phyloP scores from a whole-genome alignment of 1,140 invertebrate species.

The Pseudomyrmex concolor region DNA sequence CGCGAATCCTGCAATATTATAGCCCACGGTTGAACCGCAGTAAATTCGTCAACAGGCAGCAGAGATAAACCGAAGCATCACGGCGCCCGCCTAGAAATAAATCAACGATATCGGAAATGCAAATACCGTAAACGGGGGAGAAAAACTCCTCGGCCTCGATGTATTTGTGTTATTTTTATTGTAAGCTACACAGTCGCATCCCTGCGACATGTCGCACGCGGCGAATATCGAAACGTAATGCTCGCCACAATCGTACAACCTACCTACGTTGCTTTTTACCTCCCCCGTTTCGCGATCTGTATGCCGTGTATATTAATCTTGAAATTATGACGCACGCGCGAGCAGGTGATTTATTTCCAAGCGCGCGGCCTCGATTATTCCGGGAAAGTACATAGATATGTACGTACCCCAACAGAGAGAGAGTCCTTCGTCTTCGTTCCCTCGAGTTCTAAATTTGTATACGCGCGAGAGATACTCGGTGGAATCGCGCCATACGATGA shows the following conservation, averaged over 20 bases:
- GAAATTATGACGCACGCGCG: constrained; percentile 27
- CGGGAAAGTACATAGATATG: constrained; percentile 10
- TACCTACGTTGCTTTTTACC: not conserved
- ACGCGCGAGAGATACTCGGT: no score
- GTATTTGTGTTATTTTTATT: constrained; percentile 10
- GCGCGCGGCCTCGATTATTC: constrained; percentile 46
- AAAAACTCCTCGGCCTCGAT: not conserved
- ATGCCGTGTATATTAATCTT: constrained; percentile 19
- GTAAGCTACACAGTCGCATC: not conserved
- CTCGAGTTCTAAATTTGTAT: constrained; percentile 54
- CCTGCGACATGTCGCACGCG: constrained; percentile 23
- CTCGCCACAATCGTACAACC: not conserved
- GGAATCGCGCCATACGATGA: no score
- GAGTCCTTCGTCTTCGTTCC: constrained; percentile 11
- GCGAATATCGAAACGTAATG: not conserved
- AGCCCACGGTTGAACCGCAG: constrained; percentile 19
- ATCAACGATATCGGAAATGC: constrained; percentile 43
- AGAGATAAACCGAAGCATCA: constrained; percentile 10
- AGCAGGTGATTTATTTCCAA: constrained; percentile 46
- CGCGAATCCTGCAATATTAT: not conserved
- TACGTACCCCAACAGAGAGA: not conserved
- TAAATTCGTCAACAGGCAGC: constrained; percentile 10
- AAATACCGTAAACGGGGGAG: constrained; percentile 29
- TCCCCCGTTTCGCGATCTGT: constrained; percentile 8
- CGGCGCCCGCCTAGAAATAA: constrained; percentile 22